Percentiles rank a stretch among this genome's conserved stretches.
Evolutionary conservation across 2,888 invertebrate genomes (phyloP).

Genomic region (Sarcophaga subvicina): DNA sequence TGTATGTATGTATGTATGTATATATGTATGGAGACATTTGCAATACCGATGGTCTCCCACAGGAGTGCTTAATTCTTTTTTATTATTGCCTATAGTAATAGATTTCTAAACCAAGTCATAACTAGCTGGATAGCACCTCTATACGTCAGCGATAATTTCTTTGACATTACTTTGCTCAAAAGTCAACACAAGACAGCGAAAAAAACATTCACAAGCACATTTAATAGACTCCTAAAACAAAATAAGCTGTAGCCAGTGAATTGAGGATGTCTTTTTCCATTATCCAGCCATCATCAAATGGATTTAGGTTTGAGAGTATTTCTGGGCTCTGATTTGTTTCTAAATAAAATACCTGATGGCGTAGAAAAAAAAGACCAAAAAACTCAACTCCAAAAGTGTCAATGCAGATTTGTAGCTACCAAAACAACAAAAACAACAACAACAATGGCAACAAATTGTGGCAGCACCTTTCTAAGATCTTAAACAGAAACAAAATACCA

Average conservation of each 20-base stretch:
- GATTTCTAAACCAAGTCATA: too few relatives aligned
- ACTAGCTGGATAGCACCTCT: too few relatives aligned
- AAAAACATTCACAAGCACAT: too few relatives aligned
- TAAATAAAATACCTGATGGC: constrained; percentile 50
- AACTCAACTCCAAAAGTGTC: constrained; percentile 72
- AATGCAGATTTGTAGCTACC: constrained; percentile 79
- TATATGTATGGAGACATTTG: too few relatives aligned
- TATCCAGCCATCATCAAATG: constrained; percentile 61
- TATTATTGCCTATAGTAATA: too few relatives aligned
- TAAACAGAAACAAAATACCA: background rate
- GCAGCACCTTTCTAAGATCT: background rate
- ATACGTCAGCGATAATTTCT: too few relatives aligned
- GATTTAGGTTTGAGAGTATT: constrained; percentile 53
- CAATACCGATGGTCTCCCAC: too few relatives aligned
- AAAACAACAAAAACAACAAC: constrained; percentile 21
- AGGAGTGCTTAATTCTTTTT: too few relatives aligned
- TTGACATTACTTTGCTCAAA: too few relatives aligned
- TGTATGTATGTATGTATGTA: too few relatives aligned
- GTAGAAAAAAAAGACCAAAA: background rate
- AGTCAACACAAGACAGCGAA: background rate
- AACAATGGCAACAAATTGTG: constrained; percentile 10
- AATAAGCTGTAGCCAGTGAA: background rate
- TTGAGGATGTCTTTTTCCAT: constrained; percentile 40
- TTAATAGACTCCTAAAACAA: background rate
- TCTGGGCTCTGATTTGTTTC: constrained; percentile 45